Evolutionary conservation across 2,888 invertebrate species (phyloP), one percentile per base, ranked within the genome.

Genomic region (Ennomos fuscantarius): DNA sequence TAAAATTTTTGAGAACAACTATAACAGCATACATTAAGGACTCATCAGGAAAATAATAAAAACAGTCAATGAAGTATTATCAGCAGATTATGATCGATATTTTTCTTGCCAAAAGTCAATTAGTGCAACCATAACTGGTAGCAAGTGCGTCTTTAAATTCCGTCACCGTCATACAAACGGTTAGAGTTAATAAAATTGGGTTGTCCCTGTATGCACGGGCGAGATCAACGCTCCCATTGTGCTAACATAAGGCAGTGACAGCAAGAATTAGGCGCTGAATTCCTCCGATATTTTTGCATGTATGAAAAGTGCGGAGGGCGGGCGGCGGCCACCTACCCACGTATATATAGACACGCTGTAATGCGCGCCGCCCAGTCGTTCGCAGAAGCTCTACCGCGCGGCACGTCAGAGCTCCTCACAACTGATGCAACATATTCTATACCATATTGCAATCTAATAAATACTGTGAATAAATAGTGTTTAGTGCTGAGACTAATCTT

Each of bases 201-300:
- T 70, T 79, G 82, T 82, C 79, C 75, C 72, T 70, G 74, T 73
- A 78, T 84, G 84, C 85, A 82, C 67, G 72, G 73, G 75, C 74
- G 82, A 84, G 91, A 91, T 89, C 91, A 92, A 90, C 81, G 91
- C 82, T 88, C 91, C 76, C 90, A 89, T 88, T 90, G 90, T 89
- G 86, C 80, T 82, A 79, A 80, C 78, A 75, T 78, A 77, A 82
- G 82, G 81, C 85, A 87, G 86, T 85, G 89, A 87, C 89, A 91
- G 87, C 53, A 76, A 80, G 82, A 90, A 91, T 90, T 89, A 84
- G 87, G 88, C 85, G 84, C 79, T 79, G 78, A 79, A 91, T 90
- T 91, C 90, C 88, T 78, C 78, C 72, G 84, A 82, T 91, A 89
- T 91, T 90, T 91, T 89, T 85, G 88, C 87, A 85, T 86, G 76